Evolutionary conservation across 2,797 vertebrate genomes (phyloP), one percentile per base, ranked within the genome.

Genomic region (Brotogeris chrysoptera): DNA sequence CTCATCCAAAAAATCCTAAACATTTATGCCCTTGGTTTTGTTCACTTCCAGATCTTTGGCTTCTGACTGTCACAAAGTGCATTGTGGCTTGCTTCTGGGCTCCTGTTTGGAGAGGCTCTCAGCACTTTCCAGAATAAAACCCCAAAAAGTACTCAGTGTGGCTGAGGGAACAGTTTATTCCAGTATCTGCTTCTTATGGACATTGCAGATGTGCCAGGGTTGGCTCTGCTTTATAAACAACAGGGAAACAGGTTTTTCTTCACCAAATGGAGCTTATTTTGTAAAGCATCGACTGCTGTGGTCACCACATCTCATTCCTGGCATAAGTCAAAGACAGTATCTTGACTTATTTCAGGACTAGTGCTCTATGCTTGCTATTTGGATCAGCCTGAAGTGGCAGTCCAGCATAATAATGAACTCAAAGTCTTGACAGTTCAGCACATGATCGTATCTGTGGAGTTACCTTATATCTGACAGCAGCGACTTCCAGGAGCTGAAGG

Each of bases 201-300:
- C 16, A n/a, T 8, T 5, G 17, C 20, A 74, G 73, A 88, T 81
- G 32, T 80, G 86, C 46, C 61, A 91, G 47, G 38, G 19, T 8
- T 91, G 64, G 63, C 30, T 87, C 28, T 77, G 71, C n/a, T 57
- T 84, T 73, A 85, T 52, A 73, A 89, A 64, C 41, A 85, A 36
- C 36, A 60, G 32, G 41, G 32, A 32, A 6, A 5, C 14, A 47
- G 74, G 4, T 25, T 79, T 94, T 92, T 34, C 20, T 80, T 85
- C 43, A 87, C 27, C 71, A 28, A 38, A 41, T 16, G 27, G n/a
- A 82, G 5, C 15, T 70, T 25, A 53, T 4, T 24, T 49, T 64
- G 11, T 19, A n/a, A 89, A 41, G 39, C n/a, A 36, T 30, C 3
- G 1, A 13, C 60, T 68, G 32, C 72, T n/a, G 5, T 6, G 41